A percentile compares a stretch with the other conserved stretches of the same genome.
Conservation (phyloP, 1,140 invertebrate genomes). For the Globodera ellingtonae region DNA sequence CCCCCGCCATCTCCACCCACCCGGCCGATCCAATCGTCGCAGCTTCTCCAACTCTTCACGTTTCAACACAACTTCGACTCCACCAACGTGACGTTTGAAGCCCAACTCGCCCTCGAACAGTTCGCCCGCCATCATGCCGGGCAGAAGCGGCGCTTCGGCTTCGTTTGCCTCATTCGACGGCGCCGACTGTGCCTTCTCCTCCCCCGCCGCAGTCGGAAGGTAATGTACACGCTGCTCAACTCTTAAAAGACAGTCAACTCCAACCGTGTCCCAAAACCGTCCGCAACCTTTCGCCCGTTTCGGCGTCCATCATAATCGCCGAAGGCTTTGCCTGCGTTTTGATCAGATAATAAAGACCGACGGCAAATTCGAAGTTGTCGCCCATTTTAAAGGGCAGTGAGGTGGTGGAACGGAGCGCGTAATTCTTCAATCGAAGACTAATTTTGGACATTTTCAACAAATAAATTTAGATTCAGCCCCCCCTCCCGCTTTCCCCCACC, state of each 20-base stretch:
- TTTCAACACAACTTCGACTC: constrained; percentile 39
- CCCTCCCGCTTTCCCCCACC: not conserved
- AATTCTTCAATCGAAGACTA: constrained; percentile 32
- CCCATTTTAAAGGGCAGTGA: constrained; percentile 43
- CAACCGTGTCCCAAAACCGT: not conserved
- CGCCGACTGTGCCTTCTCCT: constrained; percentile 5
- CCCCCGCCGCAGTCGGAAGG: not conserved
- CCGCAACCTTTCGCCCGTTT: constrained; percentile 40
- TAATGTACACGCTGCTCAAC: constrained; percentile 37
- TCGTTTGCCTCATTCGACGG: not conserved
- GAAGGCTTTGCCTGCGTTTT: constrained; percentile 41
- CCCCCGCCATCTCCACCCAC: not conserved
- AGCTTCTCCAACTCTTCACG: constrained; percentile 38
- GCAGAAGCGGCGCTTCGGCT: not conserved
- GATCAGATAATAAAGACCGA: constrained; percentile 44
- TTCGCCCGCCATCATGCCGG: constrained; percentile 19
- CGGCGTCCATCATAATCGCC: constrained; percentile 31
- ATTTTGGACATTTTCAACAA: not conserved
- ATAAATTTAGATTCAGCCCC: constrained; percentile 9
- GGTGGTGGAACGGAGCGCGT: constrained; percentile 32
- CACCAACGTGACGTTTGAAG: constrained; percentile 34
- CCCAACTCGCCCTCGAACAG: constrained; percentile 38
- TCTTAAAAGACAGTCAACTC: constrained; percentile 8
- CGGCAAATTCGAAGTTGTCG: constrained; percentile 39
- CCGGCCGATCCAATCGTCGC: constrained; percentile 38